phyloP scores from a whole-genome alignment of 2,113 vertebrate genomes.

The Turnix velox region DNA sequence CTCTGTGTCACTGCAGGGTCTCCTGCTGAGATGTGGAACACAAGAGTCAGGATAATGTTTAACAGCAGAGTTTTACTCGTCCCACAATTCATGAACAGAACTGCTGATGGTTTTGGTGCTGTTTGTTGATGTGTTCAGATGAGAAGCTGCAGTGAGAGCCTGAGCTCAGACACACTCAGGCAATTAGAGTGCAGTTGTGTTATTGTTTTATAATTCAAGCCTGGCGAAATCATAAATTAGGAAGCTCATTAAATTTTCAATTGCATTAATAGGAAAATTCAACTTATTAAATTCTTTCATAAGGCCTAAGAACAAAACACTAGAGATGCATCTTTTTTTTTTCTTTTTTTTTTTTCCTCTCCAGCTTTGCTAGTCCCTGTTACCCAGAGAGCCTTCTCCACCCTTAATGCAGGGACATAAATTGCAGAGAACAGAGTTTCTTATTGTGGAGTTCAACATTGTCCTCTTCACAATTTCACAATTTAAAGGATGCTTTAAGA shows the following conservation, averaged over 20 bases:
- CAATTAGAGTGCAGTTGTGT: conserved; percentile 62
- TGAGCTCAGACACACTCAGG: conserved; percentile 58
- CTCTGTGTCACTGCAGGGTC: no score
- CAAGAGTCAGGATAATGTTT: neutral
- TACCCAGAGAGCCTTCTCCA: neutral
- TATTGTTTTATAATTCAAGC: conserved; percentile 62
- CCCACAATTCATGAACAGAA: neutral
- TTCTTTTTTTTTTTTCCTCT: neutral
- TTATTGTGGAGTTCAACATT: neutral
- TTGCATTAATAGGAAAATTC: conserved; percentile 60
- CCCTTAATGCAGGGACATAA: neutral
- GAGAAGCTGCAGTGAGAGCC: conserved; percentile 65
- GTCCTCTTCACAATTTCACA: neutral
- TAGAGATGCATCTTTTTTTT: neutral
- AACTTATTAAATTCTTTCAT: conserved; percentile 33
- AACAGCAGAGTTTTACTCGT: neutral
- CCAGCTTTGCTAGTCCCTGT: neutral
- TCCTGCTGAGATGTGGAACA: neutral
- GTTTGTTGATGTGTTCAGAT: conserved; percentile 68
- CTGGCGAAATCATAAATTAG: conserved; percentile 63
- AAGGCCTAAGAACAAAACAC: neutral
- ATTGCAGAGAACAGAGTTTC: neutral
- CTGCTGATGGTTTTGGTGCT: neutral
- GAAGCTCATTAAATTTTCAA: conserved; percentile 70
- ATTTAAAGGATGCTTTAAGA: neutral